Percentiles rank a stretch among this genome's conserved stretches.
Evolutionary conservation across 2,113 vertebrate genomes (phyloP).

Genomic region (Ivindomyrus marchei): DNA sequence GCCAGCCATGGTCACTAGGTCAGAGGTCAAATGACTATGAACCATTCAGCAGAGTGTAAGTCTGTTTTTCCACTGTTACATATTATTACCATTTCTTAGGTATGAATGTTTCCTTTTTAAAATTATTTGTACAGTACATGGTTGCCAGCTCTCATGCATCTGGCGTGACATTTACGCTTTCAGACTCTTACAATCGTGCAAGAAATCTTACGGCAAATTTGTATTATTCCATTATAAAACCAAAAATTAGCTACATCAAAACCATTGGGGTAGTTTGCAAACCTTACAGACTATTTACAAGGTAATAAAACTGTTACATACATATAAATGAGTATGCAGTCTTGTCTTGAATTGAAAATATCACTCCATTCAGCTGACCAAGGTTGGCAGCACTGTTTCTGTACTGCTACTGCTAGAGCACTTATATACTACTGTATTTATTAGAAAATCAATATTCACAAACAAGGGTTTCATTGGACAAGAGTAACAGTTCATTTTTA

Average conservation of each 20-base stretch:
- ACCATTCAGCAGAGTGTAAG: slow-evolving; percentile 14
- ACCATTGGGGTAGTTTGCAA: neutral
- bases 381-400: neutral
- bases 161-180: neutral
- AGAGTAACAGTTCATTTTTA: neutral
- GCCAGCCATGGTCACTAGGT: neutral
- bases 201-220: neutral
- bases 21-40: slow-evolving; percentile 18
- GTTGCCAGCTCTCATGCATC: neutral
- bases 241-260: neutral
- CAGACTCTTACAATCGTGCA: neutral
- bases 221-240: neutral
- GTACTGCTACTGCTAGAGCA: neutral
- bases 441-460: neutral
- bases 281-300: neutral
- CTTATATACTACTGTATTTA: neutral
- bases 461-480: neutral
- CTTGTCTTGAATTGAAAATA: neutral
- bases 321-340: neutral
- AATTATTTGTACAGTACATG: neutral
- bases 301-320: neutral
- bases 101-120: neutral
- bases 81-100: neutral
- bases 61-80: slow-evolving; percentile 22
- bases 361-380: neutral